phyloP scores from a whole-genome alignment of 2,797 vertebrate species.

The Sebastes minor region DNA sequence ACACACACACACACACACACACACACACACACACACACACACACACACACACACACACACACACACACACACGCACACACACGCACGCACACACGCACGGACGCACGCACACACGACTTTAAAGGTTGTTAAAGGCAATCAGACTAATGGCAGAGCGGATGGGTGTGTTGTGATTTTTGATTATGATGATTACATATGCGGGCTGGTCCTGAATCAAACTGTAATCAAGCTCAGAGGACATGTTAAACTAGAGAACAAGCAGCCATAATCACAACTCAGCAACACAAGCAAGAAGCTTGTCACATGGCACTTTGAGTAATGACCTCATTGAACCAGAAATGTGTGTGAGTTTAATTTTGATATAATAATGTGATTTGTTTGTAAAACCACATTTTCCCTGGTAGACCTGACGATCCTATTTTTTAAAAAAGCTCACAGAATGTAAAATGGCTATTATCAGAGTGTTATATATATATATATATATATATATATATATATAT shows the following conservation, averaged over 20 bases:
- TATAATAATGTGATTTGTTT: too few relatives aligned
- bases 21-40: fast-evolving
- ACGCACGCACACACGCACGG: neutral
- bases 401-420: neutral
- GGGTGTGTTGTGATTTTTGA: conserved; percentile 64
- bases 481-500: neutral
- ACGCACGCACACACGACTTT: neutral
- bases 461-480: neutral
- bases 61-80: too few relatives aligned
- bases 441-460: neutral
- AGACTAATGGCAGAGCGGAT: conserved; percentile 62
- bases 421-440: neutral
- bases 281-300: conserved; percentile 34
- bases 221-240: conserved; percentile 64
- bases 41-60: neutral
- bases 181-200: conserved; percentile 59
- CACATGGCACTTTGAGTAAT: conserved; percentile 11
- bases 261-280: conserved; percentile 43
- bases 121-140: conserved; percentile 52
- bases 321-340: neutral
- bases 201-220: conserved; percentile 51
- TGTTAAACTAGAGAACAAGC: conserved; percentile 28
- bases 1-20: too few relatives aligned
- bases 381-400: neutral
- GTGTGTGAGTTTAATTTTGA: neutral